phyloP scores from a whole-genome alignment of 1,140 invertebrate genomes.

The Propsilocerus akamusi region DNA sequence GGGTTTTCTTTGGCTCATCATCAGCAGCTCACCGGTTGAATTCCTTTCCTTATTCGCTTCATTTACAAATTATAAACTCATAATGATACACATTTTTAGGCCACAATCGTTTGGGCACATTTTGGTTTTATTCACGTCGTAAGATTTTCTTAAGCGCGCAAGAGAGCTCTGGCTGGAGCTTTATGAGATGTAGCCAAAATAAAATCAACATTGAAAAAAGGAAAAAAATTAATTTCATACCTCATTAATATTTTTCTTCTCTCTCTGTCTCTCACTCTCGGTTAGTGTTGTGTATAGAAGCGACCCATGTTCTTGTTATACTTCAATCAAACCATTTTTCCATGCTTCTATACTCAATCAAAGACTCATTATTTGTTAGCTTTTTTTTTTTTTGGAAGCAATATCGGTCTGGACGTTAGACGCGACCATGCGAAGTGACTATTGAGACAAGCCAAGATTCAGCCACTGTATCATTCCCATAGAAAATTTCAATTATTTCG shows the following conservation, averaged over 20 bases:
- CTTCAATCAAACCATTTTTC: background rate
- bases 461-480: slow-evolving; percentile 2
- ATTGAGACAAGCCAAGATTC: no score
- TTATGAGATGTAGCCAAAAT: no score
- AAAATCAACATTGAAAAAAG: no score
- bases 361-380: background rate
- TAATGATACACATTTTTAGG: background rate
- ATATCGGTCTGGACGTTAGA: no score
- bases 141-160: background rate
- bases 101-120: background rate
- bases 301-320: background rate
- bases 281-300: no score
- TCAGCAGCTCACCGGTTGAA: no score
- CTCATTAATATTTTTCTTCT: background rate
- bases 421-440: no score
- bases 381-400: background rate
- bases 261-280: no score
- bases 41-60: no score
- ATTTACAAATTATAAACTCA: background rate
- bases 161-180: background rate
- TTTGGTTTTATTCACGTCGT: background rate
- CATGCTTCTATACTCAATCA: background rate
- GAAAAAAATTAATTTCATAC: slow-evolving; percentile 2
- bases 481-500: background rate
- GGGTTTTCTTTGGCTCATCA: no score